A percentile compares a stretch with the other conserved stretches of the same genome.
Evolutionary conservation across 35 echinoderm and acorn worm species (phyloP).

Genomic region (Anneissia japonica): DNA sequence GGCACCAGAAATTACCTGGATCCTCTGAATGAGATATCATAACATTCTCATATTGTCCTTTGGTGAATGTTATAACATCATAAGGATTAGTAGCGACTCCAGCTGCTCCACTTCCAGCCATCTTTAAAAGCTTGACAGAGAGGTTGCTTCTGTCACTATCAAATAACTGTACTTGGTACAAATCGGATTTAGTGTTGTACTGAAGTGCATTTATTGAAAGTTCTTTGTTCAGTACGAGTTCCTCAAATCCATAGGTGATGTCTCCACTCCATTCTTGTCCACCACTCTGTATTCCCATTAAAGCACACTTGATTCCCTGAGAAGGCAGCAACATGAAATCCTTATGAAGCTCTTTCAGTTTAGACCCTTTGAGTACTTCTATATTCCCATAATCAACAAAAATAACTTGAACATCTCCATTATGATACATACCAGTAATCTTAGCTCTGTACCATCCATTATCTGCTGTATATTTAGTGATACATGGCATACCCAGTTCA

Average conservation of each 20-base stretch:
- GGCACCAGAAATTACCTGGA: neutral
- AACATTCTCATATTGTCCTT: neutral
- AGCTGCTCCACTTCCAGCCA: neutral
- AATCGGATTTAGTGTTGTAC: neutral
- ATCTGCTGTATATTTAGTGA: slow-evolving; percentile 68
- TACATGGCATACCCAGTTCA: slow-evolving; percentile 52
- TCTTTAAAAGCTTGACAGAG: neutral
- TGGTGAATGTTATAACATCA: neutral
- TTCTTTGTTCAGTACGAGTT: neutral
- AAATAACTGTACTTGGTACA: neutral
- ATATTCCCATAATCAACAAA: slow-evolving; percentile 91
- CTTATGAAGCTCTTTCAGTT: neutral
- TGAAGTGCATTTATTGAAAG: neutral
- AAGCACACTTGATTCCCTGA: neutral
- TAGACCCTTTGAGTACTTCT: slow-evolving; percentile 38
- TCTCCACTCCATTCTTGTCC: neutral
- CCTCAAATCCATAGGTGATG: neutral
- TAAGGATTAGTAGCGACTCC: neutral
- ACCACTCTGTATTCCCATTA: neutral
- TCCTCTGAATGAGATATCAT: neutral
- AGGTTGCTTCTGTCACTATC: neutral
- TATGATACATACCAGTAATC: slow-evolving; percentile 42
- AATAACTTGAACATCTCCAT: slow-evolving; percentile 51
- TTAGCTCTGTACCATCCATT: slow-evolving; percentile 76
- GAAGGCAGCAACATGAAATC: neutral